Evolutionary conservation across 2,797 vertebrate species (phyloP).

Genomic region (Muscicapa striata): DNA sequence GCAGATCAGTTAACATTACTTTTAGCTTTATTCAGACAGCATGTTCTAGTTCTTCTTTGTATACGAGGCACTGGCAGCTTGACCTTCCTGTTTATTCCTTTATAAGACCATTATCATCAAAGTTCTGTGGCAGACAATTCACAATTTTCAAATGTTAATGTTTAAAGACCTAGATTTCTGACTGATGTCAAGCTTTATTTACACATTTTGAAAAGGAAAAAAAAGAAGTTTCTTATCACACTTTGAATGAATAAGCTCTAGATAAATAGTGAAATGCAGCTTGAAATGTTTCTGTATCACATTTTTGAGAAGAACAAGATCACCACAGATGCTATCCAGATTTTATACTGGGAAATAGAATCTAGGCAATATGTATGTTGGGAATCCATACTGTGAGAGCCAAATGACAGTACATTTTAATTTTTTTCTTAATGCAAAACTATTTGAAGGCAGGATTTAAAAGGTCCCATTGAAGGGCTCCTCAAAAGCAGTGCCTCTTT

Average conservation of each 20-base stretch:
- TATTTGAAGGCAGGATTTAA: neutral
- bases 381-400: constrained; percentile 27
- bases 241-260: constrained; percentile 44
- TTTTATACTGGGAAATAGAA: constrained; percentile 39
- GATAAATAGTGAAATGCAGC: constrained; percentile 41
- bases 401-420: neutral
- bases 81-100: constrained; percentile 70
- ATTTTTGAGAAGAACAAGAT: constrained; percentile 59
- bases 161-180: constrained; percentile 60
- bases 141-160: constrained; percentile 68
- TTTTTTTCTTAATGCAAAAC: neutral
- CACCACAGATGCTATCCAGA: constrained; percentile 28
- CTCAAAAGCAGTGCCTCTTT: neutral
- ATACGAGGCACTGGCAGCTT: constrained; percentile 48
- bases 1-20: constrained; percentile 65
- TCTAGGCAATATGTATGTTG: constrained; percentile 33
- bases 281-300: constrained; percentile 33
- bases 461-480: neutral
- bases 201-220: constrained; percentile 25
- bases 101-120: constrained; percentile 60
- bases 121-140: constrained; percentile 58
- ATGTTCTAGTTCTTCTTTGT: constrained; percentile 66
- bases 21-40: constrained; percentile 66
- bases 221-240: constrained; percentile 40
- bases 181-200: constrained; percentile 62